phyloP scores from a whole-genome alignment of 2,113 vertebrate genomes.

The Podarcis raffonei region DNA sequence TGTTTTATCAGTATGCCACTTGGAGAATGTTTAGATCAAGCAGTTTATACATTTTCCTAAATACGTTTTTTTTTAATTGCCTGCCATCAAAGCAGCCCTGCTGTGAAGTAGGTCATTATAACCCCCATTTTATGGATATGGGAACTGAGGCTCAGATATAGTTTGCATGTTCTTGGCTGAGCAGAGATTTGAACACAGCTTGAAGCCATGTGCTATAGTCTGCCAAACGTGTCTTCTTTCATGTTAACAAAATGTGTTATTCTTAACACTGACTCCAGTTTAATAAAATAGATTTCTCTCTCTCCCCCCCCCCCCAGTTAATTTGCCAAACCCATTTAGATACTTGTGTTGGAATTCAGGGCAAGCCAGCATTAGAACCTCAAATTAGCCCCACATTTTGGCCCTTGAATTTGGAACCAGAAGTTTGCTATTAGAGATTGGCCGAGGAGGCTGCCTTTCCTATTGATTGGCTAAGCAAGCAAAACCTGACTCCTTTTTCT shows the following conservation, averaged over 20 bases:
- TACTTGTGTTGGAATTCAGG: not conserved
- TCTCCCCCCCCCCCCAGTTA: not conserved
- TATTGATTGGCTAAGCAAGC: not conserved
- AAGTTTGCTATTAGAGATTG: not conserved
- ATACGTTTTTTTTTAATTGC: too few relatives aligned
- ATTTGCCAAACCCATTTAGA: not conserved
- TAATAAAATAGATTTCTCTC: not conserved
- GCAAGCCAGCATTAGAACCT: not conserved
- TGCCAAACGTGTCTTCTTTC: not conserved
- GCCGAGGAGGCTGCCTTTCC: not conserved
- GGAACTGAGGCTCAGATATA: not conserved
- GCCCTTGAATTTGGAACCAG: not conserved
- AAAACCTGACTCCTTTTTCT: not conserved
- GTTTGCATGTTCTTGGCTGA: not conserved
- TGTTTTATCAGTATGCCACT: too few relatives aligned
- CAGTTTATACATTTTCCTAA: too few relatives aligned
- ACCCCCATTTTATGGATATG: not conserved
- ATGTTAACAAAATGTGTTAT: not conserved
- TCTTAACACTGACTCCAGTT: not conserved
- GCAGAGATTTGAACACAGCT: not conserved
- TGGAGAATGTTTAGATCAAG: too few relatives aligned
- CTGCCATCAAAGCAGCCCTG: not conserved
- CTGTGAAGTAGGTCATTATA: not conserved
- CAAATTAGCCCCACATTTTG: not conserved
- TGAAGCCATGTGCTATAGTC: not conserved